Evolutionary conservation across 1,140 invertebrate genomes (phyloP).

Genomic region (Planococcus citri): DNA sequence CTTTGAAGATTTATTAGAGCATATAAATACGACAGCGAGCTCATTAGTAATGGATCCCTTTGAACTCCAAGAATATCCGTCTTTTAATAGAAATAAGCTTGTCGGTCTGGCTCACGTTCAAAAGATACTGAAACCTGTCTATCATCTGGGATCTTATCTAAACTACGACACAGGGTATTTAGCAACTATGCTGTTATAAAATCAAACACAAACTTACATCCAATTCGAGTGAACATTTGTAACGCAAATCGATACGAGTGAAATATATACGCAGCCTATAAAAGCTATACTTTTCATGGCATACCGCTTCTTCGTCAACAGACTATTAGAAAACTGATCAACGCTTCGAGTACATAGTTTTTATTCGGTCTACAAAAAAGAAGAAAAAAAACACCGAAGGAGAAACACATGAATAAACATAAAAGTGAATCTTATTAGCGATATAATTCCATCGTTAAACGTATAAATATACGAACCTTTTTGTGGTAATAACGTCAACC

Average conservation of each 20-base stretch:
- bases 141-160: too few relatives aligned
- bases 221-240: background rate
- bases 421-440: background rate
- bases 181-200: background rate
- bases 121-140: too few relatives aligned
- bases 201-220: background rate
- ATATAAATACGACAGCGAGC: too few relatives aligned
- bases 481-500: background rate
- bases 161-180: too few relatives aligned
- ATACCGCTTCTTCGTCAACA: background rate
- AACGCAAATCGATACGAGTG: background rate
- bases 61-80: too few relatives aligned
- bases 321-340: background rate
- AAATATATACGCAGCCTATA: background rate
- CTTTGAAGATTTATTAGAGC: too few relatives aligned
- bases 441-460: too few relatives aligned
- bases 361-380: too few relatives aligned
- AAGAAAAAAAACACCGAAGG: background rate
- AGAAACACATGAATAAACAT: background rate
- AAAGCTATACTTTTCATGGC: constrained; percentile 10
- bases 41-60: too few relatives aligned
- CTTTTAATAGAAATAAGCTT: too few relatives aligned
- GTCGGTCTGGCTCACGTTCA: too few relatives aligned
- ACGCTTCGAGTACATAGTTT: background rate
- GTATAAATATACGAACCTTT: background rate